Evolutionary conservation across 2,113 vertebrate species (phyloP).

Genomic region (Dicaeum eximium): DNA sequence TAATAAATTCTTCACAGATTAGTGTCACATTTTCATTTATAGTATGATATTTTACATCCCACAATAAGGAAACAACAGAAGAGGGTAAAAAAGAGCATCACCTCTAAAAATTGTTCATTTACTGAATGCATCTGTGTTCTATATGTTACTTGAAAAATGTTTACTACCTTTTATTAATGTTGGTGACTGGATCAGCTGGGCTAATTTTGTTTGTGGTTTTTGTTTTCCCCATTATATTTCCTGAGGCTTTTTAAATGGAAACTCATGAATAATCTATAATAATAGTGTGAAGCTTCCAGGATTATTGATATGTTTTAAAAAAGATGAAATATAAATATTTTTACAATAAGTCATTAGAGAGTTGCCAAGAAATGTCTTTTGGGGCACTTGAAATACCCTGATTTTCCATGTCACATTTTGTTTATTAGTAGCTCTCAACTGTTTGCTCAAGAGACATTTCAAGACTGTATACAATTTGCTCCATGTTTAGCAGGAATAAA

Average conservation of each 20-base stretch:
- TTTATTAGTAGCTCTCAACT: conserved; percentile 37
- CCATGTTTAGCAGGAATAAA: neutral
- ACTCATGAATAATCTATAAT: neutral
- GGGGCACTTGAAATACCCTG: neutral
- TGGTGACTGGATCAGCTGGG: neutral
- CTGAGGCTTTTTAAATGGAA: neutral
- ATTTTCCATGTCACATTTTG: conserved; percentile 31
- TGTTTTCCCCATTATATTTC: neutral
- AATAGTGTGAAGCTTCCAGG: neutral
- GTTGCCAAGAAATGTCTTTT: neutral
- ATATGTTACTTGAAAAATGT: neutral
- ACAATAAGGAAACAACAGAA: neutral
- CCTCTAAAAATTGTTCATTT: neutral
- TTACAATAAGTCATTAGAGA: conserved; percentile 21
- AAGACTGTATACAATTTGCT: neutral
- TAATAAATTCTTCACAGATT: neutral
- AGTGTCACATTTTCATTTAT: neutral
- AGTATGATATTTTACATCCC: neutral
- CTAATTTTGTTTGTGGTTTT: neutral
- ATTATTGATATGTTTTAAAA: neutral
- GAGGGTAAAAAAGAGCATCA: neutral
- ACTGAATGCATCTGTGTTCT: neutral
- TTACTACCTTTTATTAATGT: neutral
- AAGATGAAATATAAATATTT: conserved; percentile 1
- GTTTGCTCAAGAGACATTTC: conserved; percentile 24